A percentile compares a stretch with the other conserved stretches of the same genome.
Conservation (phyloP, 2,888 invertebrate species). For the Himalopsyche anomala region DNA sequence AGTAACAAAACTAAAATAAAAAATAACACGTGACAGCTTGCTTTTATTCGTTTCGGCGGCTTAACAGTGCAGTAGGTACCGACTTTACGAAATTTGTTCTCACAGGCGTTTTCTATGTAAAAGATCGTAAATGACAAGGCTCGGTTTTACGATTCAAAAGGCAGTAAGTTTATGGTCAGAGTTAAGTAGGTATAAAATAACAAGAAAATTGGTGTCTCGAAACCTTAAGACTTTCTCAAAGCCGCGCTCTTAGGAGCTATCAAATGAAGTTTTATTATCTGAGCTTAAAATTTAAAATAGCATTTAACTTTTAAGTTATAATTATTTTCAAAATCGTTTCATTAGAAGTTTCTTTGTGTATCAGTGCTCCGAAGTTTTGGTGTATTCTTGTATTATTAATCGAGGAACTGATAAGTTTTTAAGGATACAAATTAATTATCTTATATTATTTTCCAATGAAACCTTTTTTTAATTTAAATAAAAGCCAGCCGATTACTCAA, state of each 20-base stretch:
- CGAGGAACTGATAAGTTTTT: too few species aligned
- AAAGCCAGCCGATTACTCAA: too few species aligned
- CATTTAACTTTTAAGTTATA: conserved; percentile 17
- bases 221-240: conserved; percentile 30
- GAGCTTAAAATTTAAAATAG: conserved; percentile 1
- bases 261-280: conserved; percentile 30
- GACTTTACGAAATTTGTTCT: background rate
- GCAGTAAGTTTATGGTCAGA: conserved; percentile 26
- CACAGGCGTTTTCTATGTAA: conserved; percentile 24
- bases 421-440: too few species aligned
- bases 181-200: conserved; percentile 34
- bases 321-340: conserved; percentile 16
- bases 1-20: conserved; percentile 34
- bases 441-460: too few species aligned
- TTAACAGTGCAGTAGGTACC: background rate
- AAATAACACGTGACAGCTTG: conserved; percentile 24
- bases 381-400: background rate
- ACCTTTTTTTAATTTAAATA: too few species aligned
- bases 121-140: conserved; percentile 30
- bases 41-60: conserved; percentile 18
- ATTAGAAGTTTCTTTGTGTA: conserved; percentile 8
- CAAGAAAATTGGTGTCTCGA: conserved; percentile 27
- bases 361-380: background rate
- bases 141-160: conserved; percentile 26
- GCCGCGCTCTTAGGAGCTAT: background rate